Base-by-base conservation (phyloP, 2,797 vertebrate species). In the Phylloscopus collybita region DNA sequence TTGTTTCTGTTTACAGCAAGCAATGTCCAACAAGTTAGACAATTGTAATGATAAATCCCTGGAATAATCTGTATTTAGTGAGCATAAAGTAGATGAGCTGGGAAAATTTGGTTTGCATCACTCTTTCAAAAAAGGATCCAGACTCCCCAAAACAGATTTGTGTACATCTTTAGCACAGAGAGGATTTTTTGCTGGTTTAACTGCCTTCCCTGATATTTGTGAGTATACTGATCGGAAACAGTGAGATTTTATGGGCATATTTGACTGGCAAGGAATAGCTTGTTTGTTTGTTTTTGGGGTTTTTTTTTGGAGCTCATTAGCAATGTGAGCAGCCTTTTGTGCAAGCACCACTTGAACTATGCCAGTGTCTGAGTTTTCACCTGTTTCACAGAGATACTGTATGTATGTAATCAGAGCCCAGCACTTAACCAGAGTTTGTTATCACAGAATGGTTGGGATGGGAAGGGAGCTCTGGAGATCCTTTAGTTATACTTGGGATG, bases 1-100 rank as follows among this genome's bases (percentile, higher is more conserved):
- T 75, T 86, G 66, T 49, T 88, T 83, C 81, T 88, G 72, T 83
- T 88, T 86, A 76, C 50, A 83, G 51, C 66, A 75, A 65, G 54
- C 34, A 71, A 67, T 64, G 69, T 73, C 51, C 51, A 86, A 56
- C 90, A 87, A 76, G 70, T 81, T 60, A 66, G 47, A 86, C 59
- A 92, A 73, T 65, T 71, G 70, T 71, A 91, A 34, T 95, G 53
- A 72, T 71, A 80, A 94, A 88, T 91, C 61, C 38, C 61, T 95
- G 45, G 53, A 86, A 85, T 83, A 90, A 69, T 85, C 65, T 95
- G 54, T 85, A 47, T 88, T 95, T 93, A 95, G 67, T 90, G 50
- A 82, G 30, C 64, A 78, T 78, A 27, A 95, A 81, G 82, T 84
- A 86, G 84, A 78, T 74, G 32, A 93, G 34, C 69, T 72, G 67